Conservation (phyloP, 2,113 vertebrate species). For the Phalacrocorax brasilianus region DNA sequence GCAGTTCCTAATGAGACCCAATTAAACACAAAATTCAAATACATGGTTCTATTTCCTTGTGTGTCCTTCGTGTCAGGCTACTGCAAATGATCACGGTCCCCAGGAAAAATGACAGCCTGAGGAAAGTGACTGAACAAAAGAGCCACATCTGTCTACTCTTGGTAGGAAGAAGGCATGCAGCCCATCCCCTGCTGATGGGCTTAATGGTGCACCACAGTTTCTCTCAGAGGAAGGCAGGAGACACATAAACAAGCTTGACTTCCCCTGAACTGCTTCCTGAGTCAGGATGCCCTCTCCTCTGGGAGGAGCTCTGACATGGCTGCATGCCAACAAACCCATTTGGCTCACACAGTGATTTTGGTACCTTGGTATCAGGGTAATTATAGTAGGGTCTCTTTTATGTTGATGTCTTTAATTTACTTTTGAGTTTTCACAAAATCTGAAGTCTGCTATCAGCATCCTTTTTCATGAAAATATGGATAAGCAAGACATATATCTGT, state of each 20-base stretch:
- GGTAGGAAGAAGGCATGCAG: neutral
- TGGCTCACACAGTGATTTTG: neutral
- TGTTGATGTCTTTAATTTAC: neutral
- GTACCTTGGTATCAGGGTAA: neutral
- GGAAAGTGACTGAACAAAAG: constrained; percentile 41
- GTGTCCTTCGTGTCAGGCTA: neutral
- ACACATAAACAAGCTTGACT: neutral
- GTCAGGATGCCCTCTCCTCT: neutral
- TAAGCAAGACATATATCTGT: neutral
- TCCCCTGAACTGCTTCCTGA: neutral
- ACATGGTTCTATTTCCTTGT: neutral
- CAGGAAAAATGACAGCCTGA: constrained; percentile 24
- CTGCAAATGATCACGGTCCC: neutral
- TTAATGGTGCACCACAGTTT: neutral
- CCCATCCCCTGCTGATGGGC: neutral
- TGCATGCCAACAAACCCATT: neutral
- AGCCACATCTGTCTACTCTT: neutral
- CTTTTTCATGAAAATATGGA: neutral
- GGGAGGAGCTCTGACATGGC: neutral
- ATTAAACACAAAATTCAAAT: constrained; percentile 34
- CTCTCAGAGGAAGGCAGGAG: neutral
- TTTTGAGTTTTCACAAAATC: neutral
- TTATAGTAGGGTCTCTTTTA: neutral
- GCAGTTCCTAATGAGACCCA: neutral
- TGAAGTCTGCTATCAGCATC: neutral